Evolutionary conservation across 2,888 invertebrate genomes (phyloP), one percentile per base, ranked within the genome.

Genomic region (Altica lythri): DNA sequence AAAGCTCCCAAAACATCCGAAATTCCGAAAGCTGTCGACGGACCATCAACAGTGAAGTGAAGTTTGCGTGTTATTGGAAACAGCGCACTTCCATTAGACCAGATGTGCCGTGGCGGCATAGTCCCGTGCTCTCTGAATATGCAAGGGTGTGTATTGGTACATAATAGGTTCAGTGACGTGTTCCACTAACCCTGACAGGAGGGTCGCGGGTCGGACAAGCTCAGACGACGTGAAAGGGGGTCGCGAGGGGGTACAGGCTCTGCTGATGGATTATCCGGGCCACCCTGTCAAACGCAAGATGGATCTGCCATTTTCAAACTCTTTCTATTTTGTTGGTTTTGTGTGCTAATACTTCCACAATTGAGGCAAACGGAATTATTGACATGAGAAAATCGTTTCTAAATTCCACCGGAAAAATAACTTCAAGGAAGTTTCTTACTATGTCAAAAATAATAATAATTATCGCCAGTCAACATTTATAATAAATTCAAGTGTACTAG

Each of bases 151-250:
- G 66, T 68, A 69, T 69, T 67, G 75, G 75, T 75, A 76, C 75
- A 77, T 77, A 77, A 77, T 77, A 76, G 76, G 76, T 77, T 76
- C 77, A 75, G 75, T 76, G 77, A 76, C 76, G 77, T 77, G 77
- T 77, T 77, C 77, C 72, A 77, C 74, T 77, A 77, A 77, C 77
- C 76, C 76, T 75, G 76, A 74, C 75, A 72, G 75, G 72, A 73
- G 75, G 73, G 73, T 73, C 72, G 70, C 49, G 49, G 49, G 49
- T 49, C 49, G 49, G 49, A 49, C 49, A 49, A 32, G 32, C 49
- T 32, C 40, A 72, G 71, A 74, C 74, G 70, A 73, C 71, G 68
- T 71, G 66, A 53, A 42, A 48, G 60, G 63, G 57, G 58, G 43
- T 19, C 51, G 55, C 55, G 65, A 65, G 61, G 64, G 53, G 57